Evolutionary conservation across 2,888 invertebrate species (phyloP), one percentile per base, ranked within the genome.

Genomic region (Miltochrista miniata): DNA sequence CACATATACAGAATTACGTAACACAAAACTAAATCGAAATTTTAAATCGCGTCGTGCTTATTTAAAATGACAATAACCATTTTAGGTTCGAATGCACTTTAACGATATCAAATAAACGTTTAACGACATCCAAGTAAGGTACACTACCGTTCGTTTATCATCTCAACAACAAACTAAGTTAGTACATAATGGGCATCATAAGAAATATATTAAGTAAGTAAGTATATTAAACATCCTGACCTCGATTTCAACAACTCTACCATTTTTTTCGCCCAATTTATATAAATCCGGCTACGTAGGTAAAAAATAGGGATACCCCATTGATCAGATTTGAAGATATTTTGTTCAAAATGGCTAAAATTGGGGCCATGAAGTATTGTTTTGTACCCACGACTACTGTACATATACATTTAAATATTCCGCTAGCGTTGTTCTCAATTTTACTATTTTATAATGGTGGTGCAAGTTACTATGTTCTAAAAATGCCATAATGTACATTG

Each of bases 241-340:
- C 60, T 64, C 59, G 59, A 51, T 36, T 24, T 18, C 12, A 18
- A 48, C 44, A 45, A 48, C 42, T 42, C 15, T 15, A 15, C 10
- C 14, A 35, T 36, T 64, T 64, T 63, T 66, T 34, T 30, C 2
- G 34, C 3, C 1, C 0, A 24, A 43, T 34, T 49, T 36, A 12
- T 42, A 33, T 37, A 45, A 46, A 59, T 56, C 53, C 60, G 63
- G 49, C 15, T 49, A 15, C 45, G 31, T 29, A 18, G n/a, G 10
- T 39, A 37, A 39, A 37, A 40, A 41, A 33, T 45, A 61, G 68
- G 47, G 51, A 60, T 56, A 65, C 53, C 5, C 65, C 58, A 24
- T 41, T 49, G 48, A 48, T 38, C 34, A n/a, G 40, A 44, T 45
- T 30, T 15, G 7, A 12, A 42, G 34, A 34, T 0, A 24, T 29